Conservation (phyloP, 2,113 vertebrate species). For the Nyctereutes procyonoides region DNA sequence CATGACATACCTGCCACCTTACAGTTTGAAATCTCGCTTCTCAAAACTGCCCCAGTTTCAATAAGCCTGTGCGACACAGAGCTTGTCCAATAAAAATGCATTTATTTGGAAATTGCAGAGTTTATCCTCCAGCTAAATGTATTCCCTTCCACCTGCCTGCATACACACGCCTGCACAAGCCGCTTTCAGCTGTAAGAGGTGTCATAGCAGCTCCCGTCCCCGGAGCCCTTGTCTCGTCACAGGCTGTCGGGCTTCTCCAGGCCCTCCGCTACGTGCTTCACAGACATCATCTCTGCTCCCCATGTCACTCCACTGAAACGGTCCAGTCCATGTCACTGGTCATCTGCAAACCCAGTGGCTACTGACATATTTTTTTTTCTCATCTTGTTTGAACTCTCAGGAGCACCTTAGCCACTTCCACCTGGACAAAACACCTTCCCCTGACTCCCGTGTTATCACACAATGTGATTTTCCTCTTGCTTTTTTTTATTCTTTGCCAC, state of each 20-base stretch:
- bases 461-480: neutral
- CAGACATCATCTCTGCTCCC: neutral
- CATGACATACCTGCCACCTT: neutral
- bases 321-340: neutral
- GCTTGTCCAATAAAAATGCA: neutral
- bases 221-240: neutral
- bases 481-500: neutral
- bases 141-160: neutral
- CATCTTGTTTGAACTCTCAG: neutral
- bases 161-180: neutral
- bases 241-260: neutral
- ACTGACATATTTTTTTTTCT: neutral
- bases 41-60: constrained; percentile 25
- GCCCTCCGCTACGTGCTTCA: neutral
- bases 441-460: neutral
- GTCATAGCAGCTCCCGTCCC: neutral
- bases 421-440: neutral
- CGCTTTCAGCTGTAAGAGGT: neutral
- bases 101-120: neutral
- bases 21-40: neutral
- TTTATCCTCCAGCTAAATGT: neutral
- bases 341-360: neutral
- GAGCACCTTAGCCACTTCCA: neutral
- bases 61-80: neutral
- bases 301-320: neutral